phyloP scores from a whole-genome alignment of 2,113 vertebrate genomes.

The Lophura nycthemera region DNA sequence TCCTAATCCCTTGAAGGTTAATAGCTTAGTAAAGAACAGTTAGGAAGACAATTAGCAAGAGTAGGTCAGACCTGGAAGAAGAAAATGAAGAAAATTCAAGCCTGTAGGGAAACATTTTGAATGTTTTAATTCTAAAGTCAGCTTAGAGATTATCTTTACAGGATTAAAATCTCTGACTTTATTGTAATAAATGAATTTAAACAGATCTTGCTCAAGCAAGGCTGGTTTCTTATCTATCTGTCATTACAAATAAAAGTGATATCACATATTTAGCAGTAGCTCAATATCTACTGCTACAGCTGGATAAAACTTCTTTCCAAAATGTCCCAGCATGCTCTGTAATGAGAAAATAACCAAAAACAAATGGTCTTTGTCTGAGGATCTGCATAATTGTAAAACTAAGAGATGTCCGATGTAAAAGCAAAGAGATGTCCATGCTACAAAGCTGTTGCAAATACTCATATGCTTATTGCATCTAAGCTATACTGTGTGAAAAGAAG shows the following conservation, averaged over 20 bases:
- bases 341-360: background rate
- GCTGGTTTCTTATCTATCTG: background rate
- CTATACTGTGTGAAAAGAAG: background rate
- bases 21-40: background rate
- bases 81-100: background rate
- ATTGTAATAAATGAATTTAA: background rate
- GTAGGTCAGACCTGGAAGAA: background rate
- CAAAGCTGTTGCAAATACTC: background rate
- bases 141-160: background rate
- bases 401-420: background rate
- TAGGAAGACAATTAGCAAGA: background rate
- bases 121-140: conserved; percentile 8
- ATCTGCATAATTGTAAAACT: background rate
- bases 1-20: background rate
- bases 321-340: background rate
- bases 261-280: background rate
- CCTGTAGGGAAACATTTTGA: background rate
- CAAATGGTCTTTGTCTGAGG: background rate
- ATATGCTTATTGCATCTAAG: background rate
- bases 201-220: background rate
- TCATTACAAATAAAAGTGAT: background rate
- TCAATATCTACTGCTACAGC: background rate
- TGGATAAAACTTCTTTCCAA: background rate
- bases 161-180: background rate
- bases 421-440: background rate